Evolutionary conservation across 1,140 invertebrate genomes (phyloP).

Genomic region (Lepidotrigona ventralis): DNA sequence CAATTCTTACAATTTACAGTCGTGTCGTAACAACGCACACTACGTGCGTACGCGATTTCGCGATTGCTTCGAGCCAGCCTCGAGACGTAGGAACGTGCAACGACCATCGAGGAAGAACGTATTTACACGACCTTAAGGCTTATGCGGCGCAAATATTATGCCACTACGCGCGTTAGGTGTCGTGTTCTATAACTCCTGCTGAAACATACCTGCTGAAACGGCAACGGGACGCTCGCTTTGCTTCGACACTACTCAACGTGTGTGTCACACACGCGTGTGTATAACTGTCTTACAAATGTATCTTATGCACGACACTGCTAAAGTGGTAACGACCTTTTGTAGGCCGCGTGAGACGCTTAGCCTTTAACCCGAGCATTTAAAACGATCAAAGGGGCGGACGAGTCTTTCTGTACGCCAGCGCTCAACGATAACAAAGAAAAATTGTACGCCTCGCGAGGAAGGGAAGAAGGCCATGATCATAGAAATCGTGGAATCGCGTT

Average conservation of each 20-base stretch:
- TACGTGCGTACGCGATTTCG: constrained; percentile 50
- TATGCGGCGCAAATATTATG: constrained; percentile 33
- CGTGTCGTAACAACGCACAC: constrained; percentile 70
- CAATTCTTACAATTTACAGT: constrained; percentile 77
- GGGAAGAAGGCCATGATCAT: background rate
- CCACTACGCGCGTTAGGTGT: constrained; percentile 1
- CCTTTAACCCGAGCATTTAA: constrained; percentile 47
- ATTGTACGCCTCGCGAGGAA: background rate
- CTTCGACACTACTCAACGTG: background rate
- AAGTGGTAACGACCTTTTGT: constrained; percentile 50
- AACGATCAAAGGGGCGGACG: constrained; percentile 34
- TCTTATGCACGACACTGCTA: constrained; percentile 7
- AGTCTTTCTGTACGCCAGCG: constrained; percentile 6
- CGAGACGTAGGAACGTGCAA: constrained; percentile 27
- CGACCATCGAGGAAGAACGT: constrained; percentile 22
- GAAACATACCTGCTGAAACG: constrained; percentile 20
- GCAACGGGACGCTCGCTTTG: background rate
- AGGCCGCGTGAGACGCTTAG: constrained; percentile 45
- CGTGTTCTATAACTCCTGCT: constrained; percentile 22
- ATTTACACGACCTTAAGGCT: constrained; percentile 36
- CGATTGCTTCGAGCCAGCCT: constrained; percentile 31
- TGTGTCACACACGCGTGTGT: background rate
- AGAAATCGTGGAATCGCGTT: background rate
- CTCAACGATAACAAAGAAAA: constrained; percentile 18
- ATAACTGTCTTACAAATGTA: background rate